Evolutionary conservation across 2,888 invertebrate species (phyloP), one percentile per base, ranked within the genome.

Genomic region (Seladonia tumulorum): DNA sequence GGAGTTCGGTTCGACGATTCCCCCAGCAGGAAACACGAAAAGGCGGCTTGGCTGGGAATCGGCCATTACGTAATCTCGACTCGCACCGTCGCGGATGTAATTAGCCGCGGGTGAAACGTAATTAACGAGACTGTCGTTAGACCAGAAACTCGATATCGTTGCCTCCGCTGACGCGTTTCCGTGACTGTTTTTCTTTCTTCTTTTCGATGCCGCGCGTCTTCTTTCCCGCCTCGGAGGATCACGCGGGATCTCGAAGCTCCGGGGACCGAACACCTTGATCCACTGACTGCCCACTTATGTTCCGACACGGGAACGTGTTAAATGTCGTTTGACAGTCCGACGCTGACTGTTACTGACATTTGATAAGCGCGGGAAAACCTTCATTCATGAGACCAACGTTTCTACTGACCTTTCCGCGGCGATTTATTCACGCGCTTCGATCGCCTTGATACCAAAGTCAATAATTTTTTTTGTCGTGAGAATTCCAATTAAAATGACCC

Each of bases 81-180:
- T 80, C 79, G 73, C 71, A 47, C 76, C 66, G 73, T 49, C 80
- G 76, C 81, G 81, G 80, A 85, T 83, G 87, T 83, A 89, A 90
- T 89, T 89, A 89, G 83, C 82, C 76, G 57, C 81, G 60, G 60
- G 49, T 74, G 42, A 70, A 73, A 70, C 57, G 84, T 81, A 86
- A 89, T 89, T 90, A 88, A 87, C 77, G 76, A 72, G 79, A 57
- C 74, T 88, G 83, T 88, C 88, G 45, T 85, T 85, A 77, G 74
- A 57, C 68, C 74, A 60, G 77, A 79, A 60, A 72, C 70, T 39
- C 63, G 88, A 47, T 81, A 76, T 74, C 82, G 74, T 72, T 77
- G 29, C 66, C n/a, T 14, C 25, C 25, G 60, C 8, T 66, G 18
- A 18, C 66, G 29, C 29, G 35, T 29, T 66, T 68, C 22, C n/a